Evolutionary conservation across 2,797 vertebrate genomes (phyloP).

Genomic region (Myotis myotis): DNA sequence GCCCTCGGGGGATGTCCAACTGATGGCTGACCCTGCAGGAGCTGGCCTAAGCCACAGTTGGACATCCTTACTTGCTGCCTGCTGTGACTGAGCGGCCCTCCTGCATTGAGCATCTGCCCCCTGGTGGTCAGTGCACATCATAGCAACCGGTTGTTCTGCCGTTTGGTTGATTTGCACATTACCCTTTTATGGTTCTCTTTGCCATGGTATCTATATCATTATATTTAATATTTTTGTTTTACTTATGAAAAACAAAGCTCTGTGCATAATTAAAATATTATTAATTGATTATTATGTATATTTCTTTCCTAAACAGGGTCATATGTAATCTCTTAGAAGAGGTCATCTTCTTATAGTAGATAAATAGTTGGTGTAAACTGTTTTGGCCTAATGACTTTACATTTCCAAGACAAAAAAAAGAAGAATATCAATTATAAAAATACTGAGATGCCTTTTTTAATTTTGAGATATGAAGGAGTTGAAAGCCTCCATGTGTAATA

Average conservation of each 20-base stretch:
- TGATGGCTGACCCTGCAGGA: no score
- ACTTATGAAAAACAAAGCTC: background rate
- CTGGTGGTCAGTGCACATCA: no score
- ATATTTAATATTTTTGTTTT: constrained; percentile 12
- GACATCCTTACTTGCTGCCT: no score
- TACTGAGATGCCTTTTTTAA: background rate
- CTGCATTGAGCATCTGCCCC: no score
- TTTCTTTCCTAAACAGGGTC: background rate
- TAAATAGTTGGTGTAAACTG: constrained; percentile 43
- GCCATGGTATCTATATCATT: background rate
- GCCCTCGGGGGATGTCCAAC: no score
- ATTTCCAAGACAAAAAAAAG: constrained; percentile 28
- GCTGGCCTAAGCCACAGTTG: no score
- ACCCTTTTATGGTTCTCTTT: background rate
- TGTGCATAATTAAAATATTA: constrained; percentile 29
- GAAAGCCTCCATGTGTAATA: background rate
- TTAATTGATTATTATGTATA: background rate
- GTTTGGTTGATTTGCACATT: no score
- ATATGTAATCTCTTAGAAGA: constrained; percentile 15
- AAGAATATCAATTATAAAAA: background rate
- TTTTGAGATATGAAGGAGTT: background rate
- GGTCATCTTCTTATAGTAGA: background rate
- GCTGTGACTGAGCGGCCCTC: no score
- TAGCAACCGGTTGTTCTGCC: no score
- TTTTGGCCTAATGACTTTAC: background rate